Conservation (phyloP, 2,113 vertebrate genomes). For the Ailurus styani region DNA sequence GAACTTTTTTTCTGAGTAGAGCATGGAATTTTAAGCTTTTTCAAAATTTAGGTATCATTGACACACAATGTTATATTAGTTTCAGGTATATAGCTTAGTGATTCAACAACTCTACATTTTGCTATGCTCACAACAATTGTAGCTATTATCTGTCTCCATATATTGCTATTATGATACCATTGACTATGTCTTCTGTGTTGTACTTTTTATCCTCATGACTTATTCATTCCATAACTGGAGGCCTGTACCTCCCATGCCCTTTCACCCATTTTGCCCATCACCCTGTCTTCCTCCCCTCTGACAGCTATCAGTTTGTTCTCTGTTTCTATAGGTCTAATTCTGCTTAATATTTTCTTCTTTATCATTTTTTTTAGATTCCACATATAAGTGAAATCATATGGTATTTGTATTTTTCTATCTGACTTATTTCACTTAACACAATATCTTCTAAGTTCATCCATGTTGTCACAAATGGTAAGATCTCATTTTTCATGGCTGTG, state of each 20-base stretch:
- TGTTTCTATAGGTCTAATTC: no score
- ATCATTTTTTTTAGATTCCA: no score
- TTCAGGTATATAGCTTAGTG: not conserved
- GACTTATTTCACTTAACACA: not conserved
- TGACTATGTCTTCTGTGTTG: not conserved
- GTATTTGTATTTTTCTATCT: no score
- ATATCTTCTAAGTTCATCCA: not conserved
- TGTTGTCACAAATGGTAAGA: not conserved
- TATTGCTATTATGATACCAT: not conserved
- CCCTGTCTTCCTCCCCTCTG: not conserved
- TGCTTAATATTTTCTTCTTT: no score
- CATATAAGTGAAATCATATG: no score
- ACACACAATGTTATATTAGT: not conserved
- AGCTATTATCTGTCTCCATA: not conserved
- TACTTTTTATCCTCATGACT: not conserved
- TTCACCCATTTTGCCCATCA: not conserved
- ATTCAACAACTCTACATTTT: not conserved
- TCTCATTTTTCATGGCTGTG: not conserved
- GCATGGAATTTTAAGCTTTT: not conserved
- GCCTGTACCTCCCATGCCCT: not conserved
- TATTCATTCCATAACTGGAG: not conserved
- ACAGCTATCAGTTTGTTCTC: no score
- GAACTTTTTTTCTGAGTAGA: not conserved
- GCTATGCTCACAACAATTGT: not conserved
- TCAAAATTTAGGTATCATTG: not conserved